Conservation (phyloP, 2,888 invertebrate genomes). For the Drosophila engyochracea region DNA sequence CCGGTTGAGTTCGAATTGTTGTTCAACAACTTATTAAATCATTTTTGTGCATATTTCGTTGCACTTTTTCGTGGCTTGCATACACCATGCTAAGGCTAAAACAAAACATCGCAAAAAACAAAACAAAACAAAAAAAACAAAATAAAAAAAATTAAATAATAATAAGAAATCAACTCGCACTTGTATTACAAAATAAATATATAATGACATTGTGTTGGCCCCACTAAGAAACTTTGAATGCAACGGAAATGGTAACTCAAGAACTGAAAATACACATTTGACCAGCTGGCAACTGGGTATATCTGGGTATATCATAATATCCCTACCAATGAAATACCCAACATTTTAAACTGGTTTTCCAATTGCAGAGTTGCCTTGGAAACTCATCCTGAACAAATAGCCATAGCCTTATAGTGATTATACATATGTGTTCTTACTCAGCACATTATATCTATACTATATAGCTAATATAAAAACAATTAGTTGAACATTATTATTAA, state of each 20-base stretch:
- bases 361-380: background rate
- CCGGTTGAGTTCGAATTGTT: constrained; percentile 62
- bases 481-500: background rate
- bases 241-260: constrained; percentile 29
- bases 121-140: background rate
- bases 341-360: background rate
- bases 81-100: background rate
- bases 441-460: background rate
- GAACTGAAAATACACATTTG: background rate
- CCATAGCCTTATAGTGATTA: background rate
- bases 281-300: background rate
- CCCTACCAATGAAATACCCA: background rate
- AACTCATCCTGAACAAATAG: background rate
- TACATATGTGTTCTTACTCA: background rate
- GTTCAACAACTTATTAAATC: constrained; percentile 67
- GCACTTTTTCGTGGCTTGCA: constrained; percentile 30
- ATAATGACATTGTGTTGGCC: constrained; percentile 29
- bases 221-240: constrained; percentile 7
- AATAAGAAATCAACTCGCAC: background rate
- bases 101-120: background rate
- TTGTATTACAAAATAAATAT: constrained; percentile 14
- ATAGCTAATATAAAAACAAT: background rate
- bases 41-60: constrained; percentile 54
- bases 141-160: background rate
- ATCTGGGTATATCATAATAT: background rate